Percentiles rank a stretch among this genome's conserved stretches.
These are phyloP conservation scores for Saimiri boliviensis DNA, from an alignment of 2,113 vertebrate genomes.

Conservation along the genomic window DNA sequence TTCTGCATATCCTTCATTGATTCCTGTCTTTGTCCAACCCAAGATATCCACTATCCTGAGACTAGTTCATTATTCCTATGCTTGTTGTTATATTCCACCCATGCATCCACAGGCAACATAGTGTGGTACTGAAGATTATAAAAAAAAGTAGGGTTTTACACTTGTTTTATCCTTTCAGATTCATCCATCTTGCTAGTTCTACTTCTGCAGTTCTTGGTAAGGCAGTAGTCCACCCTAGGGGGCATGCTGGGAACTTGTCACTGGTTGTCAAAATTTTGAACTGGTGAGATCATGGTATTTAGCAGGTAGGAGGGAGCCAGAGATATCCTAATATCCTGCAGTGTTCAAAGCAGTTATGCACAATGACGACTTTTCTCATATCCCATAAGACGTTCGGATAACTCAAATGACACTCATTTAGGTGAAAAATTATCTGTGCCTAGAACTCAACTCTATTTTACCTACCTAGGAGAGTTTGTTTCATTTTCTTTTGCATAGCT, in stretches of 20 bases:
- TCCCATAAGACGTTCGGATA: not conserved
- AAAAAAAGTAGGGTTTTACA: not conserved
- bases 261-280: not conserved
- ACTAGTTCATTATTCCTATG: not conserved
- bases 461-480: not conserved
- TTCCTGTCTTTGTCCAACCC: not conserved
- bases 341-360: not conserved
- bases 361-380: not conserved
- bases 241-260: not conserved
- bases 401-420: not conserved
- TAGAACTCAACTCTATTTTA: slow-evolving; percentile 13
- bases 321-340: not conserved
- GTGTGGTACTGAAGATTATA: not conserved
- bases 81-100: not conserved
- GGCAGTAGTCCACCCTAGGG: not conserved
- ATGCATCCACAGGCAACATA: not conserved
- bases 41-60: not conserved
- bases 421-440: not conserved
- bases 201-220: not conserved
- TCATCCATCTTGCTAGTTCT: not conserved
- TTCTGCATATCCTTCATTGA: not conserved
- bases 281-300: not conserved
- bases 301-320: not conserved
- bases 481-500: not conserved
- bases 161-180: not conserved